Percentiles rank a stretch among this genome's conserved stretches.
These are phyloP conservation scores for Limenitis camilla DNA, from an alignment of 2,888 invertebrate genomes.

Conservation along the genomic window DNA sequence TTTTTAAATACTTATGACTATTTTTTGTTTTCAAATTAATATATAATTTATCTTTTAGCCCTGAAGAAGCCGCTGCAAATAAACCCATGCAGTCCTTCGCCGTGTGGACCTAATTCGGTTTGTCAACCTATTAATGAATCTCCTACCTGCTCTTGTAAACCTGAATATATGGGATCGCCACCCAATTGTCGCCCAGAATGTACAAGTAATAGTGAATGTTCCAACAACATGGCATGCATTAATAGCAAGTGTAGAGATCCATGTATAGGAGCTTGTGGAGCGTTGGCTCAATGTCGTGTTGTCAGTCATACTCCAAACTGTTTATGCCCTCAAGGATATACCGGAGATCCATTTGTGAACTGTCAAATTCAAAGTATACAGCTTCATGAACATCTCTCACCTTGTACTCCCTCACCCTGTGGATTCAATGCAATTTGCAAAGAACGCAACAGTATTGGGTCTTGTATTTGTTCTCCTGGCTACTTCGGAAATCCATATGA, in stretches of 20 bases:
- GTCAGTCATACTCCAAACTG: constrained; percentile 83
- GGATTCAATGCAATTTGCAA: constrained; percentile 82
- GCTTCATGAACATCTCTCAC: constrained; percentile 64
- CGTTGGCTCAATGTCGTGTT: constrained; percentile 81
- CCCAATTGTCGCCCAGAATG: constrained; percentile 85
- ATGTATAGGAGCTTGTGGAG: constrained; percentile 81
- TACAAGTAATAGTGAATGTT: constrained; percentile 81
- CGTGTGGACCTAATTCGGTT: constrained; percentile 79
- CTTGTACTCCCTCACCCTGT: constrained; percentile 81
- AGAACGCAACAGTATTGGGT: constrained; percentile 80
- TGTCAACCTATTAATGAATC: constrained; percentile 76
- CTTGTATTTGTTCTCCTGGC: constrained; percentile 79
- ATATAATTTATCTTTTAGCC: constrained; percentile 38
- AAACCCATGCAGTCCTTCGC: constrained; percentile 79
- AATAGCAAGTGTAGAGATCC: constrained; percentile 84
- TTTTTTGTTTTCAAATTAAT: background rate
- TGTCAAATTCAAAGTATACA: constrained; percentile 65
- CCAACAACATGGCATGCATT: constrained; percentile 78
- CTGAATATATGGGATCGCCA: constrained; percentile 79
- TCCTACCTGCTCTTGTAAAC: constrained; percentile 81
- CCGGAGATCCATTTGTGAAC: constrained; percentile 81
- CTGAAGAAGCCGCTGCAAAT: constrained; percentile 49
- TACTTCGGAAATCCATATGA: constrained; percentile 78
- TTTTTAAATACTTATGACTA: no score
- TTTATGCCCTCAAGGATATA: constrained; percentile 77